Evolutionary conservation across 2,797 vertebrate genomes (phyloP), one percentile per base, ranked within the genome.

Genomic region (Diplodus puntazzo): DNA sequence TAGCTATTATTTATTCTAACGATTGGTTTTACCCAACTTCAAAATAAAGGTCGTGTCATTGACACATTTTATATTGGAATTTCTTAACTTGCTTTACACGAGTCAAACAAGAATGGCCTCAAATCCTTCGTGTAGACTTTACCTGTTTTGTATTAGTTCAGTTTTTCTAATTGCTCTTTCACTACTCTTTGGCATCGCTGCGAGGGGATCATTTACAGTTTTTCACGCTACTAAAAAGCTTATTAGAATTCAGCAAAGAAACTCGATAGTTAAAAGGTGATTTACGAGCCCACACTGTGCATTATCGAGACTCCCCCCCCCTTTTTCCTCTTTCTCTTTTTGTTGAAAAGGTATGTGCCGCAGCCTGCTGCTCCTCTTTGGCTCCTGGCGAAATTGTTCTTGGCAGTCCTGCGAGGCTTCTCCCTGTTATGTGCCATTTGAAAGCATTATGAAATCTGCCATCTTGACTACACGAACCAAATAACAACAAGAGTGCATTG

Each of bases 401-500:
- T 95, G 94, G 92, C 94, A 93, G 88, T 92, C 81, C 92, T 87
- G 87, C 43, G 83, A 91, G 89, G 88, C 89, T 85, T 92, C 92
- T 93, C 91, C 85, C 89, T 83, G 90, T 92, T 92, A 90, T 87
- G 88, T 93, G 93, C 91, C 93, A 92, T 94, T 95, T 92, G 93
- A 94, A 94, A 92, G 94, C 92, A 91, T 94, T 94, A 91, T 87
- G 88, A 95, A 93, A 94, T 90, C 92, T 94, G 94, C 93, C 93
- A 93, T 94, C 92, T 92, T 94, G 92, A 94, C 93, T 90, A 91
- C 73, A 78, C 75, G 74, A 89, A 92, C 92, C 93, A 94, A 95
- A 95, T 93, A 92, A 95, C 92, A 95, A 94, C 92, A 94, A 94
- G 92, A 93, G 88, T 89, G 94, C 91, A 94, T 95, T 94, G 93